Evolutionary conservation across 2,797 vertebrate genomes (phyloP).

Genomic region (Semaprochilodus insignis): DNA sequence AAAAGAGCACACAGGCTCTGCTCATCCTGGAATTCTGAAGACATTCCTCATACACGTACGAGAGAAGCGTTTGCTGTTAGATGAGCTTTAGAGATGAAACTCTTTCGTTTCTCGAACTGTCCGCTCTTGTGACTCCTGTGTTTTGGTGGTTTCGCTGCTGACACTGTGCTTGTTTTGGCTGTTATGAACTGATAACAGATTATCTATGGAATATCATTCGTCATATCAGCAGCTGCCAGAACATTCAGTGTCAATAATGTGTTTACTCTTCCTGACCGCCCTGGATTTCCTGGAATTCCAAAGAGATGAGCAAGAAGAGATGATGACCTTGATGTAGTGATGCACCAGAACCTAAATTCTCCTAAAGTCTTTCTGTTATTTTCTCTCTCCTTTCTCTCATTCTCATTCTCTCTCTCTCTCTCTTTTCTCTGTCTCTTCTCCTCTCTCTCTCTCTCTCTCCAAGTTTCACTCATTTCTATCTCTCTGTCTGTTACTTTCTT

Average conservation of each 20-base stretch:
- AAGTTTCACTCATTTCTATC: neutral
- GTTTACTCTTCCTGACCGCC: conserved; percentile 11
- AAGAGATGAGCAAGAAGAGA: conserved; percentile 3
- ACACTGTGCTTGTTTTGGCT: neutral
- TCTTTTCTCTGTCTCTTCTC: neutral
- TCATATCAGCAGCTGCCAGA: neutral
- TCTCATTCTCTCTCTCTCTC: neutral
- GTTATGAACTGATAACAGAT: neutral
- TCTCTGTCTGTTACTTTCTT: neutral
- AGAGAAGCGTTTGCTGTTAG: neutral
- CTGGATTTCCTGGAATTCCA: conserved; percentile 43
- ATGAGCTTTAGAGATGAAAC: neutral
- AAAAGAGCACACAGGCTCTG: conserved; percentile 17
- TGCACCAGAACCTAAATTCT: neutral
- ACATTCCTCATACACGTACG: neutral
- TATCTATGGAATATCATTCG: conserved; percentile 5
- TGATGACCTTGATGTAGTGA: conserved; percentile 6
- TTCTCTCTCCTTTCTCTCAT: neutral
- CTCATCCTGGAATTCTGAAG: neutral
- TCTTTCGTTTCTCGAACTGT: neutral
- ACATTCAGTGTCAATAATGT: conserved; percentile 25
- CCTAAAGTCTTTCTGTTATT: too few species aligned
- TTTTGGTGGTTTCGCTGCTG: neutral
- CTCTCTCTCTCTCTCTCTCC: too few species aligned
- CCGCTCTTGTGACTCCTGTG: conserved; percentile 26